These are phyloP conservation scores for Spilosoma lubricipeda DNA, from an alignment of 2,888 invertebrate species.

Conservation along the genomic window DNA sequence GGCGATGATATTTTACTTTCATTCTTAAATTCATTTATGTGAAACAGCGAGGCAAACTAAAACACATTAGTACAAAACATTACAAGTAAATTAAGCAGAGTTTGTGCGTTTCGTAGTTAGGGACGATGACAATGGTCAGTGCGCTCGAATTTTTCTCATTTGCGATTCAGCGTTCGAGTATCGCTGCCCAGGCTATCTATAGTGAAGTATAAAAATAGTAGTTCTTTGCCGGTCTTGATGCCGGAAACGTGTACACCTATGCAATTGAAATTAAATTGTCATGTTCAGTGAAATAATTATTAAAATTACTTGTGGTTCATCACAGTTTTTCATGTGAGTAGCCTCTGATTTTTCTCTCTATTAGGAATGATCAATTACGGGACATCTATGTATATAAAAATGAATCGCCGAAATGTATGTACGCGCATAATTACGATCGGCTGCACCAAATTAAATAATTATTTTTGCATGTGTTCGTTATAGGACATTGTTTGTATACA, in stretches of 20 bases:
- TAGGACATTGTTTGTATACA: too few relatives aligned
- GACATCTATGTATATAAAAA: too few relatives aligned
- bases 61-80: constrained; percentile 13
- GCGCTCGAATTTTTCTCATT: constrained; percentile 77
- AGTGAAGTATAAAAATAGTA: constrained; percentile 75
- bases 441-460: too few relatives aligned
- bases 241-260: constrained; percentile 57
- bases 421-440: too few relatives aligned
- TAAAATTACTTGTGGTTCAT: neutral
- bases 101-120: constrained; percentile 32
- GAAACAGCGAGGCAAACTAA: constrained; percentile 21
- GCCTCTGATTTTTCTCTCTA: constrained; percentile 14
- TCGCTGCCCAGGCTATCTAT: constrained; percentile 70
- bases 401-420: too few relatives aligned
- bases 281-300: constrained; percentile 16
- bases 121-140: constrained; percentile 56
- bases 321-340: constrained; percentile 32
- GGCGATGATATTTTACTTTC: constrained; percentile 51
- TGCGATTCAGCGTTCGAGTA: constrained; percentile 72
- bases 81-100: constrained; percentile 36
- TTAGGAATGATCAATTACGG: constrained; percentile 10
- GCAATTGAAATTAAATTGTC: constrained; percentile 37
- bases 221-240: constrained; percentile 60
- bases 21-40: constrained; percentile 47
- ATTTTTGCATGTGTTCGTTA: too few relatives aligned